These are phyloP conservation scores for Sarcophaga variegata DNA, from an alignment of 2,888 invertebrate species.

Conservation along the genomic window DNA sequence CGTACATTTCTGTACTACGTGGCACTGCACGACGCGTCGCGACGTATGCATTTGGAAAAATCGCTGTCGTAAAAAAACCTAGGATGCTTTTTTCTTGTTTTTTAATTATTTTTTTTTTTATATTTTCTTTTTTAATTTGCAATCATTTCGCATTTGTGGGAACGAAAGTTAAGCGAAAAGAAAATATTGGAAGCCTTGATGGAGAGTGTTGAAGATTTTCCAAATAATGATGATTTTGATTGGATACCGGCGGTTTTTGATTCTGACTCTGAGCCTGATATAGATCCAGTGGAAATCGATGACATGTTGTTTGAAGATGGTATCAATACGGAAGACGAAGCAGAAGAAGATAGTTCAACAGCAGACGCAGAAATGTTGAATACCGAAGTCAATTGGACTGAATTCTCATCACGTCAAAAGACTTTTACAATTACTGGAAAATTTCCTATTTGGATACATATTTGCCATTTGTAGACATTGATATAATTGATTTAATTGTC, in stretches of 20 bases:
- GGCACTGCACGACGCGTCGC: background rate
- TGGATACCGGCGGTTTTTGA: conserved; percentile 7
- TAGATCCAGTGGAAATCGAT: too few relatives aligned
- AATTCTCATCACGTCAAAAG: conserved; percentile 61
- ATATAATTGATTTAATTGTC: conserved; percentile 47
- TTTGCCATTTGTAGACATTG: conserved; percentile 60
- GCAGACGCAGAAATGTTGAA: conserved; percentile 6
- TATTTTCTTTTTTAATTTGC: conserved; percentile 20
- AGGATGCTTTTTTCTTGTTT: conserved; percentile 38
- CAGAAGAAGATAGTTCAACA: conserved; percentile 30
- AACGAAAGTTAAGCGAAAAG: conserved; percentile 10
- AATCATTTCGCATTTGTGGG: background rate
- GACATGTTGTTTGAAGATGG: too few relatives aligned
- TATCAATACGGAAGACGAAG: conserved; percentile 20
- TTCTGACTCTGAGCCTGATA: conserved; percentile 6
- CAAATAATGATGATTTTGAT: conserved; percentile 20
- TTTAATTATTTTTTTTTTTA: conserved; percentile 74
- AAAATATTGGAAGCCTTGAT: conserved; percentile 14
- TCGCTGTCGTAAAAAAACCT: conserved; percentile 13
- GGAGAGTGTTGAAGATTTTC: conserved; percentile 19
- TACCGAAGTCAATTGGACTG: conserved; percentile 34
- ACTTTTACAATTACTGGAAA: conserved; percentile 46
- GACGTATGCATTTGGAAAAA: background rate
- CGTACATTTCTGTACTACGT: background rate
- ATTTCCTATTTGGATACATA: conserved; percentile 52